Evolutionary conservation across 1,140 invertebrate species (phyloP).

Genomic region (Aphaenogaster ashmeadi): DNA sequence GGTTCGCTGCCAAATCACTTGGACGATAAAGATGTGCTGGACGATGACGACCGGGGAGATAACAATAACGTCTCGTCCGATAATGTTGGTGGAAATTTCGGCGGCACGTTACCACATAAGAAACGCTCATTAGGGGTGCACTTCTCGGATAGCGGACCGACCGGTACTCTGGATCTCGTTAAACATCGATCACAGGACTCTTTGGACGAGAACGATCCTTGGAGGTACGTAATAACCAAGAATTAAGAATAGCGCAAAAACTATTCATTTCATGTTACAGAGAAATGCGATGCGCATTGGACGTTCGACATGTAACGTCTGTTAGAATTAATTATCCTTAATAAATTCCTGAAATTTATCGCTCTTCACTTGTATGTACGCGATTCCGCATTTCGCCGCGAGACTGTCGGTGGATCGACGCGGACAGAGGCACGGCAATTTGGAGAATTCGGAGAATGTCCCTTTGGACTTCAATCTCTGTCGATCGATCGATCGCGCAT

Average conservation of each 20-base stretch:
- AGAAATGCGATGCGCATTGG: background rate
- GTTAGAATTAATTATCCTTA: constrained; percentile 44
- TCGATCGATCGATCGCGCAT: constrained; percentile 48
- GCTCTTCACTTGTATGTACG: constrained; percentile 6
- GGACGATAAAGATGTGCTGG: constrained; percentile 88
- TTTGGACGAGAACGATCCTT: constrained; percentile 85
- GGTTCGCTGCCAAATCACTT: constrained; percentile 92
- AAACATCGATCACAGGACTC: constrained; percentile 85
- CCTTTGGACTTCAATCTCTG: constrained; percentile 30
- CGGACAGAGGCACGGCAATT: constrained; percentile 9
- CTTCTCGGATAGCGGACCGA: constrained; percentile 87
- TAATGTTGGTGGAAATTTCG: constrained; percentile 89
- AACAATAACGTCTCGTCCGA: constrained; percentile 88
- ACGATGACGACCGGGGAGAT: constrained; percentile 87
- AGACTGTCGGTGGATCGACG: background rate
- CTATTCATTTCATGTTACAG: background rate
- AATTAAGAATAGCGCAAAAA: background rate
- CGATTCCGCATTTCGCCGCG: constrained; percentile 27
- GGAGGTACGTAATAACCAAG: constrained; percentile 78
- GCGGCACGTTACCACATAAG: constrained; percentile 88
- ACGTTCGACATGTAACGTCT: background rate
- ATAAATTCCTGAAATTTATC: constrained; percentile 55
- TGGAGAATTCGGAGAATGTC: constrained; percentile 48
- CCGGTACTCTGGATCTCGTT: constrained; percentile 81
- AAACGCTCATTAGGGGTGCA: constrained; percentile 87